Percentiles rank a stretch among this genome's conserved stretches.
Evolutionary conservation across 2,888 invertebrate species (phyloP).

Genomic region (Gryllus longicercus): DNA sequence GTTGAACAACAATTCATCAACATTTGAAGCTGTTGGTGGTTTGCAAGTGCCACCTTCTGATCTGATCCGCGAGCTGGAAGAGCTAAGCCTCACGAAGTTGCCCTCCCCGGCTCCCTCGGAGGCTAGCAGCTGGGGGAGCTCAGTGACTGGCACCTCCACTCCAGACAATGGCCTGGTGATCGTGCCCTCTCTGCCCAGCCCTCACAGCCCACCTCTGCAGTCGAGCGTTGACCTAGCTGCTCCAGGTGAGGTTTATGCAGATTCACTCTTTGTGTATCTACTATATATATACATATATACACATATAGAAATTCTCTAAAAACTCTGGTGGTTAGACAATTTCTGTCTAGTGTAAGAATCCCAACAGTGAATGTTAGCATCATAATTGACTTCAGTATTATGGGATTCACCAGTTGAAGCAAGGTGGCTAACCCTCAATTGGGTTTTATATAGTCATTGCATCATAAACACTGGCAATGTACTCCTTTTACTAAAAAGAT

Average conservation of each 20-base stretch:
- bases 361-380: too few relatives aligned
- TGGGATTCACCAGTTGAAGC: too few relatives aligned
- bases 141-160: slow-evolving; percentile 35
- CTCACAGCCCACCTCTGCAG: slow-evolving; percentile 25
- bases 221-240: background rate
- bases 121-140: slow-evolving; percentile 44
- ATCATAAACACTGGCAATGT: background rate
- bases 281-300: background rate
- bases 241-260: background rate
- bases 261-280: background rate
- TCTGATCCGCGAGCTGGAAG: slow-evolving; percentile 55
- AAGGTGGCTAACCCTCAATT: too few relatives aligned
- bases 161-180: slow-evolving; percentile 33
- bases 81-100: slow-evolving; percentile 49
- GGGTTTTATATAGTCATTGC: too few relatives aligned
- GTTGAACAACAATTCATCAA: slow-evolving; percentile 30
- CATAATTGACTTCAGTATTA: too few relatives aligned
- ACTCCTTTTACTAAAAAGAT: background rate
- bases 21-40: slow-evolving; percentile 34
- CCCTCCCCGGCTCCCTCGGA: slow-evolving; percentile 46
- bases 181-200: background rate
- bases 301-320: too few relatives aligned
- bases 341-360: too few relatives aligned
- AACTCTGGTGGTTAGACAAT: too few relatives aligned
- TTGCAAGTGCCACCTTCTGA: slow-evolving; percentile 45